Evolutionary conservation across 2,113 vertebrate genomes (phyloP).

Genomic region (Oreotragus oreotragus): DNA sequence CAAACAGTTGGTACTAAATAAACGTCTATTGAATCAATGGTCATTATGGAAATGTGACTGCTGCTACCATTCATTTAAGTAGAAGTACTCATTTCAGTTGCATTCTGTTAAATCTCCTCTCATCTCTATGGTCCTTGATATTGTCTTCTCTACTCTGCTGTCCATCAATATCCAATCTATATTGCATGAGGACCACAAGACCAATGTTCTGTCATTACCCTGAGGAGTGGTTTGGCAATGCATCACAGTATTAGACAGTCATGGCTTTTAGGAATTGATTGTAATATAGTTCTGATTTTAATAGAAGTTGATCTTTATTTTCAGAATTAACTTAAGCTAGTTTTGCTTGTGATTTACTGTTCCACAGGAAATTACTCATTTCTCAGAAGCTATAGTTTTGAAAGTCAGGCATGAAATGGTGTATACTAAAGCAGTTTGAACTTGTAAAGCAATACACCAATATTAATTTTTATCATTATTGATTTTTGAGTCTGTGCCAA

Average conservation of each 20-base stretch:
- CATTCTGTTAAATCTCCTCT: not conserved
- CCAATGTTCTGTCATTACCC: not conserved
- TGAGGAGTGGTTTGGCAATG: not conserved
- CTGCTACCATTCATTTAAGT: not conserved
- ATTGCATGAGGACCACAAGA: not conserved
- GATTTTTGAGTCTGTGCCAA: not conserved
- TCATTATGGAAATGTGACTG: not conserved
- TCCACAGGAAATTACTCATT: not conserved
- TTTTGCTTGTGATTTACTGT: not conserved
- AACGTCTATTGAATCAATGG: not conserved
- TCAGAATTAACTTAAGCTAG: not conserved
- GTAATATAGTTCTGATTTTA: not conserved
- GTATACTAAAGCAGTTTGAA: not conserved
- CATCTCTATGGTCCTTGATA: not conserved
- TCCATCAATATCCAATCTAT: not conserved
- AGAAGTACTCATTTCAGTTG: not conserved
- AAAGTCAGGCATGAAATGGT: not conserved
- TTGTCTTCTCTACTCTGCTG: not conserved
- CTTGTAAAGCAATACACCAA: not conserved
- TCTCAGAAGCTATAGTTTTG: not conserved
- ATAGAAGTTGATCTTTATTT: not conserved
- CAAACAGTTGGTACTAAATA: not conserved
- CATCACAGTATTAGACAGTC: not conserved
- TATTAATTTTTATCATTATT: not conserved
- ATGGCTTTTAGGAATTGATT: not conserved